Conservation (phyloP, 1,140 invertebrate species). For the Stenopsyche tienmushanensis region DNA sequence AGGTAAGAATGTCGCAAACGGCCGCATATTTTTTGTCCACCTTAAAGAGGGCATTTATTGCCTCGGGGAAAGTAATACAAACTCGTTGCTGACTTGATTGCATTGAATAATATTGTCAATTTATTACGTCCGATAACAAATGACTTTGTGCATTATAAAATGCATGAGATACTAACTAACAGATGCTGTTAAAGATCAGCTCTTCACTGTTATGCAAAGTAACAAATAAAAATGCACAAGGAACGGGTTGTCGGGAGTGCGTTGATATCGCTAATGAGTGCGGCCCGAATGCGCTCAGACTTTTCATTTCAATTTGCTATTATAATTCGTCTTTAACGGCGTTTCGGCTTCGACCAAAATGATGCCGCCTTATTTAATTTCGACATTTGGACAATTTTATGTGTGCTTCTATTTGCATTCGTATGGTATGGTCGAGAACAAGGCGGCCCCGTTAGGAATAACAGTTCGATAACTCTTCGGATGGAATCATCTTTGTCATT, state of each 20-base stretch:
- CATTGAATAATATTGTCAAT: conserved; percentile 27
- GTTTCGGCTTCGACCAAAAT: no score
- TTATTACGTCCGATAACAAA: conserved; percentile 5
- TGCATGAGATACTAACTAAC: conserved; percentile 10
- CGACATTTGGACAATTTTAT: no score
- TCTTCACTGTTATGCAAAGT: neutral
- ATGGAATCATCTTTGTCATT: no score
- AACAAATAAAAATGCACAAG: neutral
- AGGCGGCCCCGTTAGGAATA: no score
- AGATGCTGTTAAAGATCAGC: conserved; percentile 5
- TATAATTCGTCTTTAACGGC: no score
- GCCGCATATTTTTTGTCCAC: neutral
- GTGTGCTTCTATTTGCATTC: no score
- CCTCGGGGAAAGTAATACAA: conserved; percentile 24
- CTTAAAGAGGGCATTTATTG: conserved; percentile 11
- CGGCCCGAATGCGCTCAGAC: no score
- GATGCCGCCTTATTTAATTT: no score
- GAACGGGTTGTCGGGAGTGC: neutral
- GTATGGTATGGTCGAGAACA: no score
- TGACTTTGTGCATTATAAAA: conserved; percentile 8
- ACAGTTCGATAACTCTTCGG: no score
- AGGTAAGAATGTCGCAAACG: neutral
- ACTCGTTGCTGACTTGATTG: conserved; percentile 23
- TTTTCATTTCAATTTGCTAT: no score
- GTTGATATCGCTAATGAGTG: neutral